Conservation (phyloP, 2,797 vertebrate genomes). For the Calcarius lapponicus region DNA sequence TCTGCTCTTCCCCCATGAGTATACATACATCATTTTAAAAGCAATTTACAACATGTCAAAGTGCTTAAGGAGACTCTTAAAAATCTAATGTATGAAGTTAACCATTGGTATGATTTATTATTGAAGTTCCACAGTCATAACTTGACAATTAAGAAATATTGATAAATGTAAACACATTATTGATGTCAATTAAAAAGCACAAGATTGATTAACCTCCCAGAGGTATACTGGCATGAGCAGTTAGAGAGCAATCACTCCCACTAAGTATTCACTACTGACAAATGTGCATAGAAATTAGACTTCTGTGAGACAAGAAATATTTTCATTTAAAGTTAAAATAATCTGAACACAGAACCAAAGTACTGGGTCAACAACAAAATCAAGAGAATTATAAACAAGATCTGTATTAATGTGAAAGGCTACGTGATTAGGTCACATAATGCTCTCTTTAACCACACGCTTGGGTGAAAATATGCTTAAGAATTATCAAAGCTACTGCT, state of each 20-base stretch:
- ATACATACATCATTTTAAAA: conserved; percentile 33
- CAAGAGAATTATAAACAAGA: neutral
- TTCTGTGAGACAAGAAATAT: conserved; percentile 43
- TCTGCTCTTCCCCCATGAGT: neutral
- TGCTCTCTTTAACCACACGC: neutral
- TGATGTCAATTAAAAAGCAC: conserved; percentile 75
- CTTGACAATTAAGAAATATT: conserved; percentile 79
- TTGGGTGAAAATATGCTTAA: neutral
- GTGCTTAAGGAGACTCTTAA: conserved; percentile 65
- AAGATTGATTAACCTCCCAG: conserved; percentile 75
- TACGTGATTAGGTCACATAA: neutral
- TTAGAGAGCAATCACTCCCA: conserved; percentile 68
- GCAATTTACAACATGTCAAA: conserved; percentile 61
- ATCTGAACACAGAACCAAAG: conserved; percentile 26
- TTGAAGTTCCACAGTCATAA: conserved; percentile 70
- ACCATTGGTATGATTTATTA: conserved; percentile 74
- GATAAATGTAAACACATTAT: conserved; percentile 80
- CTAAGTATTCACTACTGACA: conserved; percentile 57
- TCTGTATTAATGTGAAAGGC: neutral
- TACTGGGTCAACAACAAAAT: conserved; percentile 19
- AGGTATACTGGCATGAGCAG: conserved; percentile 68
- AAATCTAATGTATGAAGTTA: conserved; percentile 63
- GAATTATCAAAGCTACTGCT: neutral
- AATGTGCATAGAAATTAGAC: conserved; percentile 46
- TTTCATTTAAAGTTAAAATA: conserved; percentile 48